Percentiles rank a stretch among this genome's conserved stretches.
Evolutionary conservation across 2,888 invertebrate genomes (phyloP).

Genomic region (Sisyra terminalis): DNA sequence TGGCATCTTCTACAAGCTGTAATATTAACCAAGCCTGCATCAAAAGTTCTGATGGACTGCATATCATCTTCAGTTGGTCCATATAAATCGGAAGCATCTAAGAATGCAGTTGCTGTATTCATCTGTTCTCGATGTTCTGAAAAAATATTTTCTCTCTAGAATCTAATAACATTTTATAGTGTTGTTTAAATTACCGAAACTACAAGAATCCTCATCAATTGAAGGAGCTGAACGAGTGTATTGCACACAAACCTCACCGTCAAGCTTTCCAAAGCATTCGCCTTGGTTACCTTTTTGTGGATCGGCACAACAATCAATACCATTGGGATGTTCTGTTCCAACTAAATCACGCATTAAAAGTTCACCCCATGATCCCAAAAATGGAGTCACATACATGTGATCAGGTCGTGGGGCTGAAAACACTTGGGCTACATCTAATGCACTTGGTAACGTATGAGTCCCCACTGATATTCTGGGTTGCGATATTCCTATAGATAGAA

Average conservation of each 20-base stretch:
- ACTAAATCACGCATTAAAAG: slow-evolving; percentile 56
- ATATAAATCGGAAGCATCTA: slow-evolving; percentile 73
- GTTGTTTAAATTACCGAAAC: slow-evolving; percentile 34
- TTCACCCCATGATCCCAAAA: slow-evolving; percentile 68
- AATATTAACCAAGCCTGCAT: slow-evolving; percentile 51
- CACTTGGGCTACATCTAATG: slow-evolving; percentile 38
- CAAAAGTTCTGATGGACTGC: slow-evolving; percentile 49
- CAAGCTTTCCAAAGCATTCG: slow-evolving; percentile 35
- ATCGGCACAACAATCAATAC: slow-evolving; percentile 30
- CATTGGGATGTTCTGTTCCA: slow-evolving; percentile 39
- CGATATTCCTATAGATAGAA: slow-evolving; percentile 24
- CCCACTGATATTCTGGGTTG: slow-evolving; percentile 33
- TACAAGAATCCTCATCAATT: slow-evolving; percentile 40
- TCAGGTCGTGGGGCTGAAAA: slow-evolving; percentile 36
- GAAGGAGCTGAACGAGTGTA: slow-evolving; percentile 57
- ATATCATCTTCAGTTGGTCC: slow-evolving; percentile 58
- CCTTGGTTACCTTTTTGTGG: slow-evolving; percentile 25
- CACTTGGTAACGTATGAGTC: slow-evolving; percentile 41
- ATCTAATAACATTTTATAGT: neutral
- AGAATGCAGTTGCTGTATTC: slow-evolving; percentile 67
- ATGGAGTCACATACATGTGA: slow-evolving; percentile 61
- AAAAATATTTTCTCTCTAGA: too few species aligned
- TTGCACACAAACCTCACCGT: slow-evolving; percentile 35
- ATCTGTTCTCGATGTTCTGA: slow-evolving; percentile 62
- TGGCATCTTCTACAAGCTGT: slow-evolving; percentile 47